Evolutionary conservation across 2,113 vertebrate genomes (phyloP), one percentile per base, ranked within the genome.

Genomic region (Dasypus novemcinctus): DNA sequence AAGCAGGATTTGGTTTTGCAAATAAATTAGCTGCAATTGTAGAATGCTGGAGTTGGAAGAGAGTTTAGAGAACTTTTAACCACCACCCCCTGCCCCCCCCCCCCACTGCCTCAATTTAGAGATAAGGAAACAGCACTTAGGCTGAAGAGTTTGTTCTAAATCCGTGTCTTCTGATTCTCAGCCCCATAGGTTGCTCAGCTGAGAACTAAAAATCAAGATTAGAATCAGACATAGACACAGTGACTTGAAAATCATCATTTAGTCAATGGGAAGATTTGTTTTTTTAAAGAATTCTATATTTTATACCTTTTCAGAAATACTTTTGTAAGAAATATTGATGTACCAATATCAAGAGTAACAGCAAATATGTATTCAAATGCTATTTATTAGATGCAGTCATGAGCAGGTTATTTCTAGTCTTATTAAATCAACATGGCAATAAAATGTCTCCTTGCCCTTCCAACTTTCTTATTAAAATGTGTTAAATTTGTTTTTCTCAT

Each of bases 401-500:
- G 5, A 75, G 68, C 69, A 38, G 33, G 6, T 79, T 95, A 83
- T 95, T 94, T 94, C 89, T 71, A 80, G 91, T 95, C 86, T 94
- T 95, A 96, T 95, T 94, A 90, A 87, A 89, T 95, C 93, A 96
- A 72, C 79, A 38, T 27, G 59, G 69, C 91, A 96, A 91, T 91
- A 95, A 96, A 97, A 96, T 38, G n/a, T 93, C 91, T 84, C 93
- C 71, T 90, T 93, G 81, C 79, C 79, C 74, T 95, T 95, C 46
- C 59, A 80, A 79, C n/a, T 68, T 93, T 85, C 94, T 97, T 90
- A 96, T 96, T 97, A 93, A 93, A 96, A 97, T 96, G 88, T 82
- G 96, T 95, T 96, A 66, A 87, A 84, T 95, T 91, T 97, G 89
- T 96, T 97, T 95, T 97, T 95, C 52, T 97, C 89, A 69, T 91